Conservation (phyloP, 2,113 vertebrate genomes). For the Stigmatopora nigra region DNA sequence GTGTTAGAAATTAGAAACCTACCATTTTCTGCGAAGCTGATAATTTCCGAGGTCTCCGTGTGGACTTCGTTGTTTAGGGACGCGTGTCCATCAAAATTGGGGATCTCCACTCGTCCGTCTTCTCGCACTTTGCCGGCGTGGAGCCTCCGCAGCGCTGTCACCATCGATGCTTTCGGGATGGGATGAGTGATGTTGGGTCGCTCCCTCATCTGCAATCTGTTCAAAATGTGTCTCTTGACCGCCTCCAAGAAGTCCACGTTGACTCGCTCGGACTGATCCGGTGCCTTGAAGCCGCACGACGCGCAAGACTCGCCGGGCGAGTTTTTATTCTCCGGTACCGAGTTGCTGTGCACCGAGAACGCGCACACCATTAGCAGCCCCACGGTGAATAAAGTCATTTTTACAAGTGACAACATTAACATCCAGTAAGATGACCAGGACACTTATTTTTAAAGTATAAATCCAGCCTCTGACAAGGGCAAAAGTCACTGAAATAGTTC, state of each 20-base stretch:
- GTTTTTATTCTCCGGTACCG: conserved; percentile 63
- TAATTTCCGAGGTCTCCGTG: conserved; percentile 86
- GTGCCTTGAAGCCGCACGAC: conserved; percentile 81
- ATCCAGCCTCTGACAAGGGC: conserved; percentile 27
- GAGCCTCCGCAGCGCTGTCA: conserved; percentile 91
- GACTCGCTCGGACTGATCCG: conserved; percentile 76
- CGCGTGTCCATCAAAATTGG: conserved; percentile 86
- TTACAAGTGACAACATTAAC: conserved; percentile 7
- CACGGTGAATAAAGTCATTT: conserved; percentile 52
- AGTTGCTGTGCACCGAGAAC: conserved; percentile 51
- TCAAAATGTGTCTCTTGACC: conserved; percentile 94
- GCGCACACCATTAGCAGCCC: conserved; percentile 55
- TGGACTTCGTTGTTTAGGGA: conserved; percentile 78
- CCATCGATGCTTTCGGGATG: conserved; percentile 90
- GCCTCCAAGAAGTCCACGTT: conserved; percentile 90
- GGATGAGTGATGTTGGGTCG: conserved; percentile 95
- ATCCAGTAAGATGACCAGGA: conserved; percentile 6
- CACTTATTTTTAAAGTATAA: background rate
- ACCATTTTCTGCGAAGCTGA: conserved; percentile 98
- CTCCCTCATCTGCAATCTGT: conserved; percentile 87
- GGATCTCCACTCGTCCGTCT: conserved; percentile 92
- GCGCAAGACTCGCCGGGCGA: conserved; percentile 80
- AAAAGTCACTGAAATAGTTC: conserved; percentile 16
- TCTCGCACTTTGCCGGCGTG: conserved; percentile 90
- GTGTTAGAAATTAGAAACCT: conserved; percentile 26